Percentiles rank a stretch among this genome's conserved stretches.
Evolutionary conservation across 1,140 invertebrate genomes (phyloP).

Genomic region (Papilio polyxenes): DNA sequence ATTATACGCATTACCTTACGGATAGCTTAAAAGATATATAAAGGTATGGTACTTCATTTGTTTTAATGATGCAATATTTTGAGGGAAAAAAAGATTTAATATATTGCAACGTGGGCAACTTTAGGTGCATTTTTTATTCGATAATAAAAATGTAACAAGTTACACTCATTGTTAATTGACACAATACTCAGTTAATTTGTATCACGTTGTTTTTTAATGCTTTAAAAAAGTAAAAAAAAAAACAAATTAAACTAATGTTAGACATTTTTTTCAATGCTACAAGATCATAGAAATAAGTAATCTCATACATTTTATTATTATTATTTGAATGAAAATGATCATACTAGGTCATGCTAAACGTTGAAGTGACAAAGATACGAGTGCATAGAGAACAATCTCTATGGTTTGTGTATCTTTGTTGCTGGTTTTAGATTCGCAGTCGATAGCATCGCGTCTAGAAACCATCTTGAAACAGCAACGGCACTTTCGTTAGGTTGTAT

Average conservation of each 20-base stretch:
- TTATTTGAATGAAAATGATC: background rate
- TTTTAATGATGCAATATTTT: background rate
- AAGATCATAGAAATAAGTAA: too few species aligned
- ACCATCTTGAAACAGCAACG: constrained; percentile 40
- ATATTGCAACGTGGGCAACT: background rate
- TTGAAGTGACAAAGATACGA: background rate
- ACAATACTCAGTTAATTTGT: background rate
- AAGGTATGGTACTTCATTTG: background rate
- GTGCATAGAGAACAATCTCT: constrained; percentile 31
- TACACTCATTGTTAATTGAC: background rate
- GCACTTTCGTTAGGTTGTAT: constrained; percentile 27
- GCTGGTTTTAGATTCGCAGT: constrained; percentile 50
- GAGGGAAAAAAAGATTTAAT: background rate
- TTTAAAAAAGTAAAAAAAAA: background rate
- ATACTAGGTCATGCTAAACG: background rate
- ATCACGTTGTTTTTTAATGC: background rate
- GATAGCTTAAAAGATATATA: background rate
- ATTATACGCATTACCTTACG: constrained; percentile 5
- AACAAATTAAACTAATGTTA: too few species aligned
- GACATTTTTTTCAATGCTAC: too few species aligned
- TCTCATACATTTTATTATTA: too few species aligned
- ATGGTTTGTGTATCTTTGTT: constrained; percentile 55
- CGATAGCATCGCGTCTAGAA: constrained; percentile 50
- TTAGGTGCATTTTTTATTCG: background rate
- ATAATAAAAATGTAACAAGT: background rate